Base-by-base conservation (phyloP, 2,797 vertebrate genomes). In the Sparus aurata region DNA sequence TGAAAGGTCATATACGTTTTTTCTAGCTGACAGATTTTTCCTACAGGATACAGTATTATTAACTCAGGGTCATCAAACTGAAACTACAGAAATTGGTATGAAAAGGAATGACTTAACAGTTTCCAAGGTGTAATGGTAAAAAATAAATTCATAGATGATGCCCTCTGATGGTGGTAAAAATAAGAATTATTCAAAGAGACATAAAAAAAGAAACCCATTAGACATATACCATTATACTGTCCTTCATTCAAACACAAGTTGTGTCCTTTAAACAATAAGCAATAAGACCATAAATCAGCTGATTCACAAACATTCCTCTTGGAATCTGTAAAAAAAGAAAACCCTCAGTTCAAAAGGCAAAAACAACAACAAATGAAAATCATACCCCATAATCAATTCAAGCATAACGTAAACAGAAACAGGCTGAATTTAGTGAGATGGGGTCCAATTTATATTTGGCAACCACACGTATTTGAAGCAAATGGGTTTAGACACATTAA, bases 401-500 rank as follows among this genome's bases (percentile, higher is more conserved):
- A 85, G 34, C 41, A 60, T 13, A 55, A 79, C 8, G 4, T 30
- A 68, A 69, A 59, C 64, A 72, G 34, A 76, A 63, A 27, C 43
- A 9, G 45, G 34, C n/a, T 27, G 1, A 57, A 52, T 54, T 71
- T 16, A 85, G 75, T 62, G 49, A 86, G 53, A 38, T 13, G 52
- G 88, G 74, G 70, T 84, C 72, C 75, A 80, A 78, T 83, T 59
- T 66, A 79, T 82, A 71, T 82, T 77, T 61, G 80, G 72, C 74
- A 79, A 70, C 41, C 38, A 80, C 73, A 70, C 10, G 0, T 52
- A 75, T 78, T 75, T 61, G 46, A 89, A 92, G 85, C 75, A 60
- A 38, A 85, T 82, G 70, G 66, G 71, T 59, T 86, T 22, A 78
- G 75, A 86, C 81, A 86, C 83, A 52, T 73, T 77, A 47, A 91